Percentiles rank a stretch among this genome's conserved stretches.
phyloP scores from a whole-genome alignment of 2,113 vertebrate species.

The Gila orcuttii region DNA sequence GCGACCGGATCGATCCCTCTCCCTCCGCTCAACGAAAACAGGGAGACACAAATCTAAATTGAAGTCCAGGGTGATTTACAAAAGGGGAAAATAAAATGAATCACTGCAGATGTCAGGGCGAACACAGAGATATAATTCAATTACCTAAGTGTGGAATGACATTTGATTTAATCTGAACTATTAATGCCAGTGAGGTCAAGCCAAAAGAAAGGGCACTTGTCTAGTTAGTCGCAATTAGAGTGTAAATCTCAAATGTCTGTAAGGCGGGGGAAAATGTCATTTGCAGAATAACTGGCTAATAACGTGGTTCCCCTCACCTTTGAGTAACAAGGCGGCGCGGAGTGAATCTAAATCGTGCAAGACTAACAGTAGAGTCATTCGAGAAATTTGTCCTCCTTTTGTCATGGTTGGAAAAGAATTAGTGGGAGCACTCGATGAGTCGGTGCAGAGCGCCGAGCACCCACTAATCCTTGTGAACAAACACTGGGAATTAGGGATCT shows the following conservation, averaged over 20 bases:
- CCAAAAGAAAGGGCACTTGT: constrained; percentile 52
- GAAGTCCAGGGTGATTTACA: constrained; percentile 57
- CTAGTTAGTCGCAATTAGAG: constrained; percentile 58
- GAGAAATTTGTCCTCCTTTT: constrained; percentile 13
- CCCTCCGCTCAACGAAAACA: constrained; percentile 54
- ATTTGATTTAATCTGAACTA: constrained; percentile 64
- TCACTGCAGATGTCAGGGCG: constrained; percentile 64
- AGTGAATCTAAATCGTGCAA: constrained; percentile 50
- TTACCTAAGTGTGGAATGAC: constrained; percentile 66
- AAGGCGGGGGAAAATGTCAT: constrained; percentile 51
- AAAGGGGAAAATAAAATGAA: constrained; percentile 64
- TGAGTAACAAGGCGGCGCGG: constrained; percentile 25
- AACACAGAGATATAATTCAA: constrained; percentile 68
- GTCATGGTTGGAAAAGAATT: constrained; percentile 34
- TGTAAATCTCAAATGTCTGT: constrained; percentile 52
- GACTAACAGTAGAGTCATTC: constrained; percentile 24
- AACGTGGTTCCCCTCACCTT: constrained; percentile 47
- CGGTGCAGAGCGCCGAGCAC: constrained; percentile 29
- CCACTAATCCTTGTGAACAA: constrained; percentile 47
- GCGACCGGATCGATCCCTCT: constrained; percentile 67
- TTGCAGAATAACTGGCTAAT: constrained; percentile 52
- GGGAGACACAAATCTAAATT: constrained; percentile 68
- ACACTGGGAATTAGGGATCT: constrained; percentile 27
- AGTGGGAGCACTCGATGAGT: constrained; percentile 10
- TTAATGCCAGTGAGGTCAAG: constrained; percentile 59